Conservation (phyloP, 2,113 vertebrate species). For the Sinocyclocheilus anshuiensis region DNA sequence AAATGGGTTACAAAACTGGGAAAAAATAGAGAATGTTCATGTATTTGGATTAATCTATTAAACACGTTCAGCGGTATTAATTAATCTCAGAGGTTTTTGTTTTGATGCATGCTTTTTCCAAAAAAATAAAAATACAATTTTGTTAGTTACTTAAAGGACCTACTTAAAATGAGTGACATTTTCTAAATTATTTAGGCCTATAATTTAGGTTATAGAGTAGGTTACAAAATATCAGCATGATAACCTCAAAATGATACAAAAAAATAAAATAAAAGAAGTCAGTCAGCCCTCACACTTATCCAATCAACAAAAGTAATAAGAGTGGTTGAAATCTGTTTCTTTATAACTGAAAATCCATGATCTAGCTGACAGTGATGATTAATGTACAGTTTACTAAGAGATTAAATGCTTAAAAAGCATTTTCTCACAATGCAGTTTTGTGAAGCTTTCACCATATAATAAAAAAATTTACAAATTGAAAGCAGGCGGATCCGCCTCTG, state of each 20-base stretch:
- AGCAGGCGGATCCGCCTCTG: slow-evolving; percentile 2
- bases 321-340: not conserved
- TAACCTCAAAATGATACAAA: too few species aligned
- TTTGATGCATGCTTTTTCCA: not conserved
- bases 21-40: not conserved
- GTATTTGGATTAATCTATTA: not conserved
- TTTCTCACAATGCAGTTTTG: slow-evolving; percentile 28
- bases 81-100: not conserved
- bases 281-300: not conserved
- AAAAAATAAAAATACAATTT: not conserved
- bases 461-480: slow-evolving; percentile 2
- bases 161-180: not conserved
- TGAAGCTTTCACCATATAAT: not conserved
- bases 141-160: not conserved
- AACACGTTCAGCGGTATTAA: not conserved
- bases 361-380: not conserved
- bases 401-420: not conserved
- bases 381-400: not conserved
- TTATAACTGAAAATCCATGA: not conserved
- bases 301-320: not conserved
- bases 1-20: not conserved
- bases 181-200: not conserved
- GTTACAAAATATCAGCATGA: too few species aligned
- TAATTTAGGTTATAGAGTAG: not conserved
- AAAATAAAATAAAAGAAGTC: not conserved